A percentile compares a stretch with the other conserved stretches of the same genome.
phyloP scores from a whole-genome alignment of 2,797 vertebrate genomes.

The Synaphobranchus kaupii region DNA sequence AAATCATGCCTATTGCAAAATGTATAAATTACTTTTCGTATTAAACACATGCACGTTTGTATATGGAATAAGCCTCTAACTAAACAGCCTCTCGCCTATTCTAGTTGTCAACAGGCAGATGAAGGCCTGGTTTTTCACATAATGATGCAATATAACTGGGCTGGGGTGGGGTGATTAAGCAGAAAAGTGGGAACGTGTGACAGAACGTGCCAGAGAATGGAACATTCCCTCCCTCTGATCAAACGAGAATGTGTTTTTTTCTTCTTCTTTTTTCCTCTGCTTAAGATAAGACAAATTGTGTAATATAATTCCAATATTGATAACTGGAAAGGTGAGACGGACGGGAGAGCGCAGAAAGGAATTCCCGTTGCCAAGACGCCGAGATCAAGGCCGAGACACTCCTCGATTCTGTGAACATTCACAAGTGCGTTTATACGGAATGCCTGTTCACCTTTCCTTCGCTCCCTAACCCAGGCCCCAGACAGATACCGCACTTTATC shows the following conservation, averaged over 20 bases:
- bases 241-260: slow-evolving; percentile 52
- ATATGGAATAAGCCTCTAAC: background rate
- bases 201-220: background rate
- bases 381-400: background rate
- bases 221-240: slow-evolving; percentile 28
- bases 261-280: slow-evolving; percentile 47
- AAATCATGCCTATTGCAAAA: background rate
- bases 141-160: slow-evolving; percentile 25
- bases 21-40: background rate
- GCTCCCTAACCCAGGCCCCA: slow-evolving; percentile 56
- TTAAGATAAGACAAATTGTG: slow-evolving; percentile 50
- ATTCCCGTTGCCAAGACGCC: background rate
- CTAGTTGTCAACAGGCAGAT: slow-evolving; percentile 17
- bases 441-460: slow-evolving; percentile 68
- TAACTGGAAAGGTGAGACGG: slow-evolving; percentile 11
- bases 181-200: slow-evolving; percentile 39
- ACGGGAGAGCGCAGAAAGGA: background rate
- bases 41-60: background rate
- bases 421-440: slow-evolving; percentile 64
- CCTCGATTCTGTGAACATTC: slow-evolving; percentile 49
- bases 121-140: slow-evolving; percentile 27
- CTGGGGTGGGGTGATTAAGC: slow-evolving; percentile 35
- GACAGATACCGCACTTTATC: slow-evolving; percentile 66
- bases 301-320: too few species aligned
- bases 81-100: slow-evolving; percentile 19